Percentiles rank a stretch among this genome's conserved stretches.
Conservation (phyloP, 2,113 vertebrate genomes). For the Pimephales promelas region DNA sequence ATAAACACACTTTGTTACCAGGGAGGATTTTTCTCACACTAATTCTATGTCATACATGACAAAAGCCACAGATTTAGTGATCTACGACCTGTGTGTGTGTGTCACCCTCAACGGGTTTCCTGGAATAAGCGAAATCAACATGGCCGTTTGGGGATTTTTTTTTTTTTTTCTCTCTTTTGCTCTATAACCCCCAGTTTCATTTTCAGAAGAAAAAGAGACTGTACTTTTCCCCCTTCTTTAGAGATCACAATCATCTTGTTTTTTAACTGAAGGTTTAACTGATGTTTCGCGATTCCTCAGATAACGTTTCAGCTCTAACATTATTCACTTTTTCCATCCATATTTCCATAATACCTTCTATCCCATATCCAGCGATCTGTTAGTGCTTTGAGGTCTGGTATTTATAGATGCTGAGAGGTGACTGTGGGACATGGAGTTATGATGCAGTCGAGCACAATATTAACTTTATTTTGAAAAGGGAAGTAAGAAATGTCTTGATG, state of each 20-base stretch:
- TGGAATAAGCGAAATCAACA: slow-evolving; percentile 73
- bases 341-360: background rate
- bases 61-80: background rate
- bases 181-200: slow-evolving; percentile 73
- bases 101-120: slow-evolving; percentile 66
- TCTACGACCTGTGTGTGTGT: slow-evolving; percentile 43
- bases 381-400: background rate
- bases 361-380: background rate
- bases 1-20: background rate
- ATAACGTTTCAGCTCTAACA: background rate
- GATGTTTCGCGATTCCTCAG: background rate
- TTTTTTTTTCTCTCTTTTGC: slow-evolving; percentile 55
- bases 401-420: slow-evolving; percentile 29
- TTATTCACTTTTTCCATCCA: background rate
- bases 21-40: background rate
- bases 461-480: slow-evolving; percentile 57
- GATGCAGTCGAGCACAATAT: slow-evolving; percentile 54
- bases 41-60: background rate
- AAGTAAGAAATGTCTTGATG: slow-evolving; percentile 50
- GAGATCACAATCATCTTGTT: slow-evolving; percentile 47
- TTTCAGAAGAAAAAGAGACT: slow-evolving; percentile 73
- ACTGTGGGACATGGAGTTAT: background rate
- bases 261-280: slow-evolving; percentile 48
- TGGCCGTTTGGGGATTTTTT: slow-evolving; percentile 70
- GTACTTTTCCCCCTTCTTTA: slow-evolving; percentile 64